A percentile compares a stretch with the other conserved stretches of the same genome.
phyloP scores from a whole-genome alignment of 2,797 vertebrate species.

The Rhinogobio ventralis region DNA sequence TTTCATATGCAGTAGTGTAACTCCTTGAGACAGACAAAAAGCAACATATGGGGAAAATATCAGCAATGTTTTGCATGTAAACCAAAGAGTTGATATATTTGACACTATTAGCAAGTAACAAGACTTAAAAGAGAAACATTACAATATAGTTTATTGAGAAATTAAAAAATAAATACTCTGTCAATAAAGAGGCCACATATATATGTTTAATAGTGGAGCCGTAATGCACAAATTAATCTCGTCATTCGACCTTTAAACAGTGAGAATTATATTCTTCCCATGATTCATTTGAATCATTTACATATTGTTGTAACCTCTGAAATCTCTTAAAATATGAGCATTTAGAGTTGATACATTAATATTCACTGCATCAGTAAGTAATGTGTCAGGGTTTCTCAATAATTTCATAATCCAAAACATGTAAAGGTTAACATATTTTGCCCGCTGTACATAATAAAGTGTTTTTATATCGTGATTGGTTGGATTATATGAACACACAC shows the following conservation, averaged over 20 bases:
- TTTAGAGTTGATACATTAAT: not conserved
- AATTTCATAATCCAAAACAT: not conserved
- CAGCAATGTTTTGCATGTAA: not conserved
- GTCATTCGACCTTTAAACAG: slow-evolving; percentile 17
- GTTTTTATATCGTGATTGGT: not conserved
- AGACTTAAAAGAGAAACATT: slow-evolving; percentile 65
- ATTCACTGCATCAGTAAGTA: not conserved
- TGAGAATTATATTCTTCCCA: not conserved
- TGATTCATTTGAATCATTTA: not conserved
- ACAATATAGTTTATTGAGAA: slow-evolving; percentile 93
- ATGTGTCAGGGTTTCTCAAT: not conserved
- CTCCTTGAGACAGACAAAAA: not conserved
- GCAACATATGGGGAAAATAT: not conserved
- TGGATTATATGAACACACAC: not conserved
- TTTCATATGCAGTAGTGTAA: not conserved
- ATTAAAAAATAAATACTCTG: slow-evolving; percentile 99
- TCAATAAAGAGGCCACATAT: slow-evolving; percentile 69
- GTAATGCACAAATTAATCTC: not conserved
- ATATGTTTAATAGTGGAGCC: slow-evolving; percentile 12
- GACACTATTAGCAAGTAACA: not conserved
- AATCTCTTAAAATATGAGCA: not conserved
- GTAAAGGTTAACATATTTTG: not conserved
- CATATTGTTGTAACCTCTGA: not conserved
- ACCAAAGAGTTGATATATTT: not conserved
- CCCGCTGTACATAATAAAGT: not conserved